Conservation (phyloP, 2,888 invertebrate species). For the Lochmaea crataegi region DNA sequence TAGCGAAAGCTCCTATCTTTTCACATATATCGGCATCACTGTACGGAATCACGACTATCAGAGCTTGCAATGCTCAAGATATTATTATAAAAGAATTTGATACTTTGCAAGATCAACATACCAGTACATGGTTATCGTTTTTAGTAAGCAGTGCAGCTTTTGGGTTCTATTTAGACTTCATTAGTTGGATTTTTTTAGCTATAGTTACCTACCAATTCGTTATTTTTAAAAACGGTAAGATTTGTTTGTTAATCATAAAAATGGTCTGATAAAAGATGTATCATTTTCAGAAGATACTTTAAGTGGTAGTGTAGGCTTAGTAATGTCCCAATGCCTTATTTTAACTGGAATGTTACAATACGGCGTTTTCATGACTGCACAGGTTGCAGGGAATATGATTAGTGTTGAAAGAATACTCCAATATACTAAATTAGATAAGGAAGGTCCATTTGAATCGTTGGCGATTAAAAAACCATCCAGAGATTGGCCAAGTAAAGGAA, state of each 20-base stretch:
- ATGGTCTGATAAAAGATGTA: too few species aligned
- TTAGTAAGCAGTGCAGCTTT: conserved; percentile 68
- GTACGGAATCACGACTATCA: conserved; percentile 86
- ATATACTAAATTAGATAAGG: conserved; percentile 79
- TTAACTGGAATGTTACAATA: conserved; percentile 85
- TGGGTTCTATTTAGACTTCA: conserved; percentile 74
- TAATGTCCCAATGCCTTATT: conserved; percentile 77
- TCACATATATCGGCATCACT: conserved; percentile 89
- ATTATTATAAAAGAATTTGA: conserved; percentile 82
- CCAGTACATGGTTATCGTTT: conserved; percentile 72
- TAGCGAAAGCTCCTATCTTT: conserved; percentile 89
- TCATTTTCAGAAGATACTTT: conserved; percentile 65
- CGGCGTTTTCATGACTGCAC: conserved; percentile 82
- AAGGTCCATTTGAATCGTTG: conserved; percentile 70
- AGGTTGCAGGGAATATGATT: conserved; percentile 80
- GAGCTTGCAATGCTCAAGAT: conserved; percentile 79
- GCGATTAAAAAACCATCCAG: conserved; percentile 67
- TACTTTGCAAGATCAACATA: conserved; percentile 75
- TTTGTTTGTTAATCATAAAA: too few species aligned
- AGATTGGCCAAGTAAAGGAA: conserved; percentile 73
- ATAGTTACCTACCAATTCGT: conserved; percentile 75
- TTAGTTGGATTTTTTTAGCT: conserved; percentile 71
- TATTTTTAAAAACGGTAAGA: conserved; percentile 67
- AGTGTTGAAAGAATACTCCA: conserved; percentile 85
- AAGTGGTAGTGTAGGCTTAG: conserved; percentile 78